Base-by-base conservation (phyloP, 2,113 vertebrate genomes). In the Pelodiscus sinensis region DNA sequence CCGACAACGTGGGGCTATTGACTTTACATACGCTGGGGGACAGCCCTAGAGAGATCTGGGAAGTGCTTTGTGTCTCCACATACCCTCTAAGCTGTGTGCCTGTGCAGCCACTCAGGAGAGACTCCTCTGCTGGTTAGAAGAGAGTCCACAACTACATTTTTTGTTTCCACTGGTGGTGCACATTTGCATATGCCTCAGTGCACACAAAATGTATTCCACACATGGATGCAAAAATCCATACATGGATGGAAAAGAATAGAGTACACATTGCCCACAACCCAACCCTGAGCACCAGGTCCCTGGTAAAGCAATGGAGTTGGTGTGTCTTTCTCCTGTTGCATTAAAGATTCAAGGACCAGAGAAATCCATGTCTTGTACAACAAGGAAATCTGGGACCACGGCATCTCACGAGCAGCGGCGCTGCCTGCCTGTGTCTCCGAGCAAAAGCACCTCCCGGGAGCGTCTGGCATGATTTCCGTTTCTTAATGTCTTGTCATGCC, bases 401-500 rank as follows among this genome's bases (percentile, higher is more conserved):
- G 87, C 82, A 84, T 58, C 84, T 94, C 35, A 0, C 0, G 0
- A 85, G 71, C 86, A 86, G 86, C 75, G 35, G 77, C 0, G 0
- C 92, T 92, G 90, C 86, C 84, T 83, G 93, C 21, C 77, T 89
- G 60, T 3, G 0, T 85, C 58, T 87, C 78, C 31, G 77, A 88
- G 88, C 58, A 84, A 38, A 85, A 92, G 29, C 29, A 89, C 56
- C 94, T 78, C 9, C 82, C 75, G 93, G 91, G 91, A 92, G 11
- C 19, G 50, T 87, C 91, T 91, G 51, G 78, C 80, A 90, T 90
- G 60, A 83, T n/a, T 93, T 95, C 84, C 91, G 85, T 95, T 88
- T 96, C 94, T 82, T 78, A 95, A 94, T 96, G 84, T 73, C 73
- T 88, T 96, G 90, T 91, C 54, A 71, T 89, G 79, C 89, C 84